phyloP scores from a whole-genome alignment of 2,797 vertebrate genomes.

The Tapirus indicus region DNA sequence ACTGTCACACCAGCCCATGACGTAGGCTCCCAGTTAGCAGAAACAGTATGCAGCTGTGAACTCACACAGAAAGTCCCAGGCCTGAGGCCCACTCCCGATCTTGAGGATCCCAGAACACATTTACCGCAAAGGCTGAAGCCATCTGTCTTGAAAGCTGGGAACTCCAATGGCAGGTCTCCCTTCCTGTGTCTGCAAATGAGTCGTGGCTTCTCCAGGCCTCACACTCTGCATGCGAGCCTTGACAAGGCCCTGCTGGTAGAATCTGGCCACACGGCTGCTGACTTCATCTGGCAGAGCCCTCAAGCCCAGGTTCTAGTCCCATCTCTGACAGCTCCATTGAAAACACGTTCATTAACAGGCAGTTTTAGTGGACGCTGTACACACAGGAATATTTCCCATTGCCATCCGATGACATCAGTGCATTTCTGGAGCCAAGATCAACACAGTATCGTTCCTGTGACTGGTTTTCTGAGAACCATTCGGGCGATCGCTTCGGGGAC shows the following conservation, averaged over 20 bases:
- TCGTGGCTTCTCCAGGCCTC: slow-evolving; percentile 40
- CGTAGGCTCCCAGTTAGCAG: not conserved
- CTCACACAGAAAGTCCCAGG: not conserved
- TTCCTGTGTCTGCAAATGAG: slow-evolving; percentile 37
- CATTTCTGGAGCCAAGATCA: slow-evolving; percentile 70
- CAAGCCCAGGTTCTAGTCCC: slow-evolving; percentile 40
- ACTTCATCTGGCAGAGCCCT: slow-evolving; percentile 58
- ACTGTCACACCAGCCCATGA: not conserved
- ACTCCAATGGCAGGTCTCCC: not conserved
- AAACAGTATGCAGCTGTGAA: not conserved
- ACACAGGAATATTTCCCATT: slow-evolving; percentile 55
- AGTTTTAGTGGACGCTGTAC: slow-evolving; percentile 60
- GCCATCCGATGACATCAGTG: slow-evolving; percentile 31
- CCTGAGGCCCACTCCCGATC: not conserved
- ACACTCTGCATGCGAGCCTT: not conserved
- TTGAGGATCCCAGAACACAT: not conserved
- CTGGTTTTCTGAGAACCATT: not conserved
- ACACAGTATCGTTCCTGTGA: not conserved
- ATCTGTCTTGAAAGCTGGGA: slow-evolving; percentile 8
- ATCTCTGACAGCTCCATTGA: slow-evolving; percentile 67
- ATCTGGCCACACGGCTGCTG: slow-evolving; percentile 2
- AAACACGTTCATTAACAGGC: slow-evolving; percentile 63
- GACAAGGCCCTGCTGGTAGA: slow-evolving; percentile 76
- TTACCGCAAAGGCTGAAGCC: not conserved
- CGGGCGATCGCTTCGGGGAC: not conserved